These are phyloP conservation scores for Lissonota sp. DNA, from an alignment of 2,888 invertebrate genomes.

Conservation along the genomic window DNA sequence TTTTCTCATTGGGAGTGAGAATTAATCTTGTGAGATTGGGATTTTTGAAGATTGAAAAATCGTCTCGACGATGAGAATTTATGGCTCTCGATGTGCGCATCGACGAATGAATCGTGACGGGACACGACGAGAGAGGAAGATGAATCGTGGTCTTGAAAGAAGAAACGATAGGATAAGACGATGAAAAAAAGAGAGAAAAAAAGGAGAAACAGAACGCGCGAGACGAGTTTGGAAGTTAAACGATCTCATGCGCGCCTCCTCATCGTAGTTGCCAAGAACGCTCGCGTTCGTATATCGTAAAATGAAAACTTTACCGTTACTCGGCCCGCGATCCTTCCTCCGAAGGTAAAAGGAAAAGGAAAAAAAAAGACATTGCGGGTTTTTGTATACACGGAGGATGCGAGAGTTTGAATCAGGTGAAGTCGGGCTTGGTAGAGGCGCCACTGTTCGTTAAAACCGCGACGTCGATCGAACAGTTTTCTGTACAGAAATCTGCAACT, in stretches of 20 bases:
- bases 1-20: too few species aligned
- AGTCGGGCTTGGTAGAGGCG: conserved; percentile 2
- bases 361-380: conserved; percentile 37
- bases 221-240: conserved; percentile 59
- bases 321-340: conserved; percentile 74
- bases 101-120: conserved; percentile 41
- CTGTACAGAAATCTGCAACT: background rate
- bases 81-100: conserved; percentile 11
- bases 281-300: conserved; percentile 47
- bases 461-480: background rate
- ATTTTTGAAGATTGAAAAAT: conserved; percentile 23
- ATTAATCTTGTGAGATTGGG: background rate
- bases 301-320: conserved; percentile 75
- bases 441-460: conserved; percentile 1
- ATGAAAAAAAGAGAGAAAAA: conserved; percentile 18
- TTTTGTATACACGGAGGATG: background rate
- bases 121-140: conserved; percentile 31
- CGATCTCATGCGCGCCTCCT: conserved; percentile 35
- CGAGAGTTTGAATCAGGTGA: too few species aligned
- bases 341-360: conserved; percentile 4
- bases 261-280: conserved; percentile 36
- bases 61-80: conserved; percentile 12
- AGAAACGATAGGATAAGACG: background rate
- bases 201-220: conserved; percentile 12
- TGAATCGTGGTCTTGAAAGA: conserved; percentile 34